Conservation (phyloP, 2,888 invertebrate species). For the Brachypterus glaber region DNA sequence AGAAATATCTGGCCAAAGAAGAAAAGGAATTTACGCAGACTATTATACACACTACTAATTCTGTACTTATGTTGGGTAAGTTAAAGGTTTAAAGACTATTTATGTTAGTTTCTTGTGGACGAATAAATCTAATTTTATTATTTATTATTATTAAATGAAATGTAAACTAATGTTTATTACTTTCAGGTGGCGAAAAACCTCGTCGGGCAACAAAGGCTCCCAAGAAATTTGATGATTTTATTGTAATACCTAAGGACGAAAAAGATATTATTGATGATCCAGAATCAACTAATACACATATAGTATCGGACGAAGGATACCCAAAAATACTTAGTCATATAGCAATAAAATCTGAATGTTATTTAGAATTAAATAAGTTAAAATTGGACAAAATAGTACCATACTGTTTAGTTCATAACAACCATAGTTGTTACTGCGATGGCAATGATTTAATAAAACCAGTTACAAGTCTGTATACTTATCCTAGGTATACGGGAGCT, state of each 20-base stretch:
- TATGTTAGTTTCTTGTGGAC: no score
- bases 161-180: no score
- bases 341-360: no score
- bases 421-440: constrained; percentile 58
- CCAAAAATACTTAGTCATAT: neutral
- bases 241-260: constrained; percentile 33
- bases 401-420: constrained; percentile 57
- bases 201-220: constrained; percentile 51
- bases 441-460: no score
- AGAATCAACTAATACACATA: no score
- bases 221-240: constrained; percentile 51
- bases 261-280: no score
- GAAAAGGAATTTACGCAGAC: constrained; percentile 67
- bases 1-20: constrained; percentile 50
- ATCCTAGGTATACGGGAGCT: no score
- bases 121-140: no score
- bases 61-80: no score
- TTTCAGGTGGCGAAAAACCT: constrained; percentile 42
- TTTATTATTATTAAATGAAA: no score
- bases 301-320: neutral
- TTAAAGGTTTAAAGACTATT: no score
- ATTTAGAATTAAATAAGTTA: constrained; percentile 20
- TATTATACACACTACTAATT: constrained; percentile 53
- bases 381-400: constrained; percentile 42
- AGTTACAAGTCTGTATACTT: no score